Base-by-base conservation (phyloP, 2,888 invertebrate species). In the Acleris laterana region DNA sequence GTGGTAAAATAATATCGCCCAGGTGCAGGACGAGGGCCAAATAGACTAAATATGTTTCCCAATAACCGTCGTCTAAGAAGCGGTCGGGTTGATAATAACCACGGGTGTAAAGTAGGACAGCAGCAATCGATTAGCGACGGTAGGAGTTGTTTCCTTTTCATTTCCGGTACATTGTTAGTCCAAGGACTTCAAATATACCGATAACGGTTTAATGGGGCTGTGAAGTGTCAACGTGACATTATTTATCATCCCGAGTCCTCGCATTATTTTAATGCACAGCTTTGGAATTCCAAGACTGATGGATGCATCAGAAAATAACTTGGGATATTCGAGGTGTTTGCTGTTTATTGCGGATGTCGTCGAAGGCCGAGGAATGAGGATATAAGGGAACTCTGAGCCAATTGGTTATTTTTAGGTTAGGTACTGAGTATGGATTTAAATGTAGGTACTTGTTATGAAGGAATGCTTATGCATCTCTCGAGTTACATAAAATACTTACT, bases 91-190 rank as follows among this genome's bases (percentile, higher is more conserved):
- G 13, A 38, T 9, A 38, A 38, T 38, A 38, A 38, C 38, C 13
- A 13, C 38, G 13, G 38, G 38, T 20, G 22, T 20, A 13, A 38
- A n/a, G 11, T 32, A 17, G 28, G 19, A 38, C 20, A 42, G 32
- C 38, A 4, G 1, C 38, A 11, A 38, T 17, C 6, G 55, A 46
- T 46, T 46, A 49, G 49, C 49, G 9, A 49, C 28, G 22, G 19
- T 16, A 11, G 28, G 20, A 51, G 44, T n/a, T 51, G 56, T 62
- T 38, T 22, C n/a, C 25, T 13, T 22, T 42, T 46, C 4, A 42
- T n/a, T 46, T 65, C 56, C 50, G 44, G 50, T 56, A 32, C 44
- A 56, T 61, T 65, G 65, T 65, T 25, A 44, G 25, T 55, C 49
- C 53, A 65, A 59, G 61, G 25, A 25, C 48, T 32, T 42, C 25